Base-by-base conservation (phyloP, 2,888 invertebrate species). In the Eristalinus sepulchralis region DNA sequence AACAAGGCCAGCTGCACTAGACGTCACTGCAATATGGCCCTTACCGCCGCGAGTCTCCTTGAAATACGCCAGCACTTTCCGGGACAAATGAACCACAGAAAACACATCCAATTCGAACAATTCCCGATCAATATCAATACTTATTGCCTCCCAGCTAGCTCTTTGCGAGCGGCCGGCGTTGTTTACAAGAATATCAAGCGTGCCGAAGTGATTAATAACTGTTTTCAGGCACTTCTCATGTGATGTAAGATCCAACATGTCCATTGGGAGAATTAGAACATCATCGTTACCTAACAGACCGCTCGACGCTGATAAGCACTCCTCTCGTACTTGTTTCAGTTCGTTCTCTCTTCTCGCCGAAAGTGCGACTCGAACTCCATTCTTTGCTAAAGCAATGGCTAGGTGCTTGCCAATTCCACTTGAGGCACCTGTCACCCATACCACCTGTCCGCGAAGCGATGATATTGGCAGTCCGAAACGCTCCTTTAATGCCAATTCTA, bases 391-490 rank as follows among this genome's bases (percentile, higher is more conserved):
- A 22, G 94, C 94, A 86, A 96, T 93, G 0, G 97, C 96, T 63
- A 96, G 92, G 87, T 94, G 92, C 92, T 96, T 96, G 2, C 97
- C 97, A 85, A 97, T 97, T 13, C 97, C 97, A 92, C 96, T 96
- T 0, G 97, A 97, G 0, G 97, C 96, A 57, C 97, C 97, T 1
- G 96, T 96, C 88, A 97, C 95, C 95, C 97, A 97, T 1, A 97
- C 95, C 3, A 97, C 96, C 91, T 96, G 95, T 0, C 95, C 95
- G 59, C 93, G 92, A 70, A 96, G 91, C 2, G 92, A 90, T 53
- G 93, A 93, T 71, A 95, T 92, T 3, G 94, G 93, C 88, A 94
- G 94, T 39, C 96, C 95, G 90, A 95, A 95, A 88, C 93, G 94
- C 72, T 95, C 94, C 63, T 94, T 94, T 80, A 94, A 94, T 82